Percentiles rank a stretch among this genome's conserved stretches.
These are phyloP conservation scores for Actias luna DNA, from an alignment of 2,888 invertebrate genomes.

Conservation along the genomic window DNA sequence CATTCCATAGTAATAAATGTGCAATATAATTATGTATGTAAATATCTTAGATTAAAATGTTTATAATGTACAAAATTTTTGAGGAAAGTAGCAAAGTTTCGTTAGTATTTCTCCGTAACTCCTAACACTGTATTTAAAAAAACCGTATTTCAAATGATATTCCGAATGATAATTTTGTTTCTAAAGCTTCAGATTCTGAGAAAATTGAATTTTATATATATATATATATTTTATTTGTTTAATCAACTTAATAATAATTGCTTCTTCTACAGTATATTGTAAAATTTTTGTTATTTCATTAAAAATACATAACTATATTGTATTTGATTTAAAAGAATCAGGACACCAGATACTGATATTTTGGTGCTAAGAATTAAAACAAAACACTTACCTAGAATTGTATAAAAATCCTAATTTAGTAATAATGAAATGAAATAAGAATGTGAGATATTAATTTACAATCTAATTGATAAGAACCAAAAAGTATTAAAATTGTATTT, in stretches of 20 bases:
- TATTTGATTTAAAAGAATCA: background rate
- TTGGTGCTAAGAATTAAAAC: slow-evolving; percentile 15
- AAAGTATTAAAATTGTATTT: slow-evolving; percentile 70
- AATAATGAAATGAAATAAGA: background rate
- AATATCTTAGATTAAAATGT: slow-evolving; percentile 22
- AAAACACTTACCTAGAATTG: slow-evolving; percentile 14
- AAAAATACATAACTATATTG: background rate
- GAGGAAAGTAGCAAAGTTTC: background rate
- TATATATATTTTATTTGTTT: background rate
- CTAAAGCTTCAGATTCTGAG: background rate
- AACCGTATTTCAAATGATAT: background rate
- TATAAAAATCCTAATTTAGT: slow-evolving; percentile 11
- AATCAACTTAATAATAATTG: background rate
- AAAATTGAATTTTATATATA: background rate
- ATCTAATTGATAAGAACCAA: slow-evolving; percentile 68
- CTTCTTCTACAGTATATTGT: background rate
- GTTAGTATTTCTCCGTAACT: background rate
- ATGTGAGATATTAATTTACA: slow-evolving; percentile 36
- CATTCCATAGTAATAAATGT: slow-evolving; percentile 70
- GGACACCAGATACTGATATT: slow-evolving; percentile 13
- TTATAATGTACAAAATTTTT: slow-evolving; percentile 17
- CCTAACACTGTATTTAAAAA: background rate
- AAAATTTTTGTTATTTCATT: no score
- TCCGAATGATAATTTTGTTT: background rate
- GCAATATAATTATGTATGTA: slow-evolving; percentile 26